phyloP scores from a whole-genome alignment of 92 coral and sea anemone species.

The Umimayanthus kanabou region DNA sequence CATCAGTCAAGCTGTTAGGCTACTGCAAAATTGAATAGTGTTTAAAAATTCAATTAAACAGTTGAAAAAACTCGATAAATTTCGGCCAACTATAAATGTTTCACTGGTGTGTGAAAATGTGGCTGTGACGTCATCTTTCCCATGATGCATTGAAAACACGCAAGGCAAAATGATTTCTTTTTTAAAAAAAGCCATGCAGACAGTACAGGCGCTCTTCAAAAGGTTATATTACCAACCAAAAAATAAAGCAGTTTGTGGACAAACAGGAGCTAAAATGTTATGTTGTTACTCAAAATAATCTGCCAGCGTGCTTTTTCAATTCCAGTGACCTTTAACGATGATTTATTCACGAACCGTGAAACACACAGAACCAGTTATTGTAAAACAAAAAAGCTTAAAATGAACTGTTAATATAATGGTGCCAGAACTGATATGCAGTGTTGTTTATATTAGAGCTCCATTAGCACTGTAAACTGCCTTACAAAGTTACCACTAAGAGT shows the following conservation, averaged over 20 bases:
- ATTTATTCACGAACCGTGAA: too few species aligned
- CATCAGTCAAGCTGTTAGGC: not conserved
- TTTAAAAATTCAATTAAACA: not conserved
- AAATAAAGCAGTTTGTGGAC: not conserved
- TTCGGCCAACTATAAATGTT: not conserved
- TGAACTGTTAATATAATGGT: too few species aligned
- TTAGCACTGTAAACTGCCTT: too few species aligned
- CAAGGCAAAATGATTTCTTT: not conserved
- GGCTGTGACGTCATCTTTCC: not conserved
- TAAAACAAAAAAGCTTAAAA: too few species aligned
- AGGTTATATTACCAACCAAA: not conserved
- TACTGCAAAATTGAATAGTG: not conserved
- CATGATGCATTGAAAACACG: not conserved
- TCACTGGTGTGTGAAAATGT: not conserved
- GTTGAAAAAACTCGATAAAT: not conserved
- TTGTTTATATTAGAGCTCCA: too few species aligned
- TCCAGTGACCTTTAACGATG: too few species aligned
- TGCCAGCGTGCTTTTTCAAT: not conserved
- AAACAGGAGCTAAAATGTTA: not conserved
- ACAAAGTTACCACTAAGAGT: too few species aligned
- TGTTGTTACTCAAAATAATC: not conserved
- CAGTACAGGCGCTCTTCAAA: not conserved
- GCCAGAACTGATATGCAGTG: too few species aligned
- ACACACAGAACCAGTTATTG: too few species aligned
- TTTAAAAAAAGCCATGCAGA: not conserved